These are phyloP conservation scores for Aleadryas rufinucha DNA, from an alignment of 2,113 vertebrate genomes.

Conservation along the genomic window DNA sequence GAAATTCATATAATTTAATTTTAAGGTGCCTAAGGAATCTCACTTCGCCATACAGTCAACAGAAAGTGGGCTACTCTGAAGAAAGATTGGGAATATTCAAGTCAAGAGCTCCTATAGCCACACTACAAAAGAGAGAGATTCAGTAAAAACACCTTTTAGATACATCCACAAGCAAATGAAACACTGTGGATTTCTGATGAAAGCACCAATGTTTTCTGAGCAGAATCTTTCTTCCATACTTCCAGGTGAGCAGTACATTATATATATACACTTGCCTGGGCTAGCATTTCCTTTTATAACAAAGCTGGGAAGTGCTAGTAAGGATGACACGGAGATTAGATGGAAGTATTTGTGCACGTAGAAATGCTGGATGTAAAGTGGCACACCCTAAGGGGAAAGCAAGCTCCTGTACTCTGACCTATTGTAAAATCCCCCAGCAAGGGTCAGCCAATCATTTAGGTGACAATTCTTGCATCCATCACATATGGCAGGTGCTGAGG, in stretches of 20 bases:
- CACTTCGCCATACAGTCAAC: background rate
- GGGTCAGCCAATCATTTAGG: background rate
- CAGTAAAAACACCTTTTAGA: background rate
- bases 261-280: background rate
- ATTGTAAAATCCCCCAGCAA: background rate
- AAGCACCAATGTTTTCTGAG: background rate
- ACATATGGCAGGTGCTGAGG: background rate
- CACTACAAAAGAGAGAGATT: background rate
- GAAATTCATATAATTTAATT: background rate
- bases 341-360: background rate
- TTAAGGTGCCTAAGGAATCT: background rate
- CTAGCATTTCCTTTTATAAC: background rate
- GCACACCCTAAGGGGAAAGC: background rate
- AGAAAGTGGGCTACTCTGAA: background rate
- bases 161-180: background rate
- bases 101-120: background rate
- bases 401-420: background rate
- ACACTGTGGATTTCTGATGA: background rate
- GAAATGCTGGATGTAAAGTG: background rate
- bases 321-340: background rate
- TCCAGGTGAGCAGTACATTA: background rate
- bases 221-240: background rate
- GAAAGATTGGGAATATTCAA: background rate
- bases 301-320: background rate
- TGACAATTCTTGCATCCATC: background rate